Base-by-base conservation (phyloP, 1,140 invertebrate genomes). In the Drosophila nigromelanica region DNA sequence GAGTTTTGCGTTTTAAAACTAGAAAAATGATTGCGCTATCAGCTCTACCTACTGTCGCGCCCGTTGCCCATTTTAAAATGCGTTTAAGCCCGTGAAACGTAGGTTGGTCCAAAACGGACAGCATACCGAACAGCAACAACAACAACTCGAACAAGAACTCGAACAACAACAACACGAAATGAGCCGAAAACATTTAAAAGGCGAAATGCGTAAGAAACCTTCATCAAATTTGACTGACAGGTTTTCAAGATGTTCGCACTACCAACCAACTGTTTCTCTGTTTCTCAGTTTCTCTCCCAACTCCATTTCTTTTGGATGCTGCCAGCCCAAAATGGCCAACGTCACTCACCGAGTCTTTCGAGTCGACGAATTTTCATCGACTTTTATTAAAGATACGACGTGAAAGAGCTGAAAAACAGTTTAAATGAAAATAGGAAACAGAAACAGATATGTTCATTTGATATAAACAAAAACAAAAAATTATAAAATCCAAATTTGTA, bases 181-280 rank as follows among this genome's bases (percentile, higher is more conserved):
- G 61, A 67, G 62, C 48, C 59, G 45, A 52, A 40, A 78, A 76
- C 71, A 71, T 74, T 82, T 78, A 89, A 87, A 89, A 87, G 76
- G 82, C 80, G 68, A 76, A 76, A 42, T 83, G 71, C 74, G 78
- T 75, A 73, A 78, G 76, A 73, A 85, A 91, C 90, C 90, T 91
- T 91, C 78, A 81, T 91, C 90, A 91, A 90, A 80, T 79, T 78
- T 89, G 90, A 90, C 78, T 72, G 90, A 90, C 90, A 91, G 90
- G 80, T 91, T 90, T 91, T 91, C 78, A 90, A 91, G 82, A 90
- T 78, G 86, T 90, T 91, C 81, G 83, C 90, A 91, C 85, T 79
- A 72, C 50, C 74, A 74, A 78, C 70, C 59, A 72, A 83, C 68
- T 83, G 80, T 72, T 74, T 83, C 35, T 21, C 33, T 48, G 4